These are phyloP conservation scores for Lamellibrachia luymesi DNA, from an alignment of 1,140 invertebrate species.

Conservation along the genomic window DNA sequence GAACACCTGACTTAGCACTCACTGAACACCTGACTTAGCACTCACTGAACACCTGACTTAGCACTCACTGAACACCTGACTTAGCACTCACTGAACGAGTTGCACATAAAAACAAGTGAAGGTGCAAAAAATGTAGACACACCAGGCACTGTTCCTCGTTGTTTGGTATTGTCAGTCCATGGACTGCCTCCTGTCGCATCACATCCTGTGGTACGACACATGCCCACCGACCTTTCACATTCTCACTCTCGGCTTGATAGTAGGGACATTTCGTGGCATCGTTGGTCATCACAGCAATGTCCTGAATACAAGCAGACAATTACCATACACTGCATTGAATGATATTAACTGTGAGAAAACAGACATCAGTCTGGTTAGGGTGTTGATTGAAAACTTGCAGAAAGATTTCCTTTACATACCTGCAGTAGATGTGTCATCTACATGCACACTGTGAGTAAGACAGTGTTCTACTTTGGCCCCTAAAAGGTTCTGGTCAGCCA, in stretches of 20 bases:
- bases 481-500: no score
- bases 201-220: conserved; percentile 39
- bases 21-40: not conserved
- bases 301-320: conserved; percentile 35
- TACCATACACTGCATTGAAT: not conserved
- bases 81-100: not conserved
- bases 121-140: conserved; percentile 11
- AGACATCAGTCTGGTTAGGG: not conserved
- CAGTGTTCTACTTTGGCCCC: no score
- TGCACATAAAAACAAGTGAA: not conserved
- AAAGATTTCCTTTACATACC: no score
- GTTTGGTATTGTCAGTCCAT: conserved; percentile 43
- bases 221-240: conserved; percentile 49
- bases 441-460: no score
- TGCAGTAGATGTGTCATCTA: no score
- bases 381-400: no score
- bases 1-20: no score
- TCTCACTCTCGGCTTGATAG: conserved; percentile 50
- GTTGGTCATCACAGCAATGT: conserved; percentile 55
- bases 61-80: no score
- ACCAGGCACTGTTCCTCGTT: conserved; percentile 52
- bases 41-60: not conserved
- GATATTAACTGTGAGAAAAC: not conserved
- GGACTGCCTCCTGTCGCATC: conserved; percentile 32
- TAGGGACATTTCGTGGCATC: conserved; percentile 44